These are phyloP conservation scores for Drosophila arawakana DNA, from an alignment of 1,140 invertebrate species.

Conservation along the genomic window DNA sequence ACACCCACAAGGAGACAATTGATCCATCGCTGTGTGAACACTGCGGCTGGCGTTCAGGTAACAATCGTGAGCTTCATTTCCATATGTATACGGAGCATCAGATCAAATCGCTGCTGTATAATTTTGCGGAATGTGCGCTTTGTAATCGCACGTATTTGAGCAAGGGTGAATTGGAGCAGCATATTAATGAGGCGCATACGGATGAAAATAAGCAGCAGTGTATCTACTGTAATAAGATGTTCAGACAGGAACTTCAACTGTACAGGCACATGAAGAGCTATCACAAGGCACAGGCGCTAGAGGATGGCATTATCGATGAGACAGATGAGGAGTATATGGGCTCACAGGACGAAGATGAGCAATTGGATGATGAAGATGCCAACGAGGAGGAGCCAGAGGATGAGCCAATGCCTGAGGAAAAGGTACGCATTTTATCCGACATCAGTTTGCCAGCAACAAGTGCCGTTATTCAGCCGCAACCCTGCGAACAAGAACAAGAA, in stretches of 20 bases:
- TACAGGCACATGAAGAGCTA: slow-evolving; percentile 88
- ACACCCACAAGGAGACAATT: slow-evolving; percentile 92
- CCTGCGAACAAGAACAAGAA: slow-evolving; percentile 69
- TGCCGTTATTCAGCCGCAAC: slow-evolving; percentile 55
- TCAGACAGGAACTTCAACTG: slow-evolving; percentile 87
- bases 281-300: slow-evolving; percentile 87
- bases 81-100: slow-evolving; percentile 93
- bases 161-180: slow-evolving; percentile 86
- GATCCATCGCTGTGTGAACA: slow-evolving; percentile 92
- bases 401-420: slow-evolving; percentile 59
- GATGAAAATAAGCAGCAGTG: slow-evolving; percentile 87
- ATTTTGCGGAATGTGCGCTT: slow-evolving; percentile 90
- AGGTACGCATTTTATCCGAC: slow-evolving; percentile 85
- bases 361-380: slow-evolving; percentile 69
- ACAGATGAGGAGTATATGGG: slow-evolving; percentile 86
- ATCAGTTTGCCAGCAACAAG: slow-evolving; percentile 82
- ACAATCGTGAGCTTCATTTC: slow-evolving; percentile 91
- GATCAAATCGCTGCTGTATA: slow-evolving; percentile 88
- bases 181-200: slow-evolving; percentile 83
- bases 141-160: slow-evolving; percentile 90
- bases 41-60: slow-evolving; percentile 91
- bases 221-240: slow-evolving; percentile 88
- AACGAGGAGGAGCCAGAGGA: slow-evolving; percentile 44
- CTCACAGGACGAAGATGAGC: slow-evolving; percentile 81
- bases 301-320: slow-evolving; percentile 88